Evolutionary conservation across 2,797 vertebrate genomes (phyloP), one percentile per base, ranked within the genome.

Genomic region (Cynopterus sphinx): DNA sequence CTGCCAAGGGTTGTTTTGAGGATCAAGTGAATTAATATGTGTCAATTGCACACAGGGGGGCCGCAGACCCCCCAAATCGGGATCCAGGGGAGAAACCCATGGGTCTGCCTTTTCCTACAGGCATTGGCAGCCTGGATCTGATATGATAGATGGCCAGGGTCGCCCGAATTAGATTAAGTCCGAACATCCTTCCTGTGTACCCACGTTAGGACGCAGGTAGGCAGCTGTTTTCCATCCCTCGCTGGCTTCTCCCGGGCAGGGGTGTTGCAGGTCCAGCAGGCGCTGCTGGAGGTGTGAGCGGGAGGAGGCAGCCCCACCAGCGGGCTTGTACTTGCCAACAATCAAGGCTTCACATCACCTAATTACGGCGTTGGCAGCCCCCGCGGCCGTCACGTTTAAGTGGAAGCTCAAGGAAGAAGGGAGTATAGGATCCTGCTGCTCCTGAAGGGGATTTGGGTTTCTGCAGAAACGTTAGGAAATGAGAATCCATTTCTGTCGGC

Each of bases 141-240:
- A 77, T 17, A 21, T 94, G 96, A 77, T 17, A 21, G 78, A 94
- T 17, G 51, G 28, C 85, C 51, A 1, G 0, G 63, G 96, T 95
- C 95, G 28, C 85, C 92, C 24, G 57, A 95, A 96, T 95, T 55
- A 92, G 85, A 93, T 95, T 90, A 88, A 65, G 75, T 22, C 90
- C 51, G 91, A 84, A 33, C 79, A 15, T 33, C 74, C 59, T n/a
- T 46, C 89, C 90, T 61, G 81, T 78, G 90, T 82, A 41, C 92
- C 46, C 41, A 12, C 6, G 55, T 78, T 73, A 65, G 82, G 81
- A 79, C 39, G 15, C 33, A 28, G 78, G 74, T 6, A 39, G 21
- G 36, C 41, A 53, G 55, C 15, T 41, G 63, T 36, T 70, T 78
- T 86, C 82, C 68, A 1, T 73, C 28, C 39, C 74, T 57, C 3